Conservation (phyloP, 2,797 vertebrate species). For the Pyrocephalus nanus region DNA sequence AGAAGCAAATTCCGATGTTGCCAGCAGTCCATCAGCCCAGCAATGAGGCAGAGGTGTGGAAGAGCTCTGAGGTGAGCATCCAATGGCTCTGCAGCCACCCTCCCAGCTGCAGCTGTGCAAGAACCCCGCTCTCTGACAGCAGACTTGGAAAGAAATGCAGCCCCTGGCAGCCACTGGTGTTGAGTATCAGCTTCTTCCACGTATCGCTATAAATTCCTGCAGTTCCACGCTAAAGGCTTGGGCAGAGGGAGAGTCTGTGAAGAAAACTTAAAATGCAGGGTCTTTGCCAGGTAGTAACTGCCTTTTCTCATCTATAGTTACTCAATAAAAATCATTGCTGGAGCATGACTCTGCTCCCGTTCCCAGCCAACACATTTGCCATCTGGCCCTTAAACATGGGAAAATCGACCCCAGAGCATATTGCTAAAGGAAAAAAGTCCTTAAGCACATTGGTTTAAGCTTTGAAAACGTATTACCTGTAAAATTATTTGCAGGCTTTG, state of each 20-base stretch:
- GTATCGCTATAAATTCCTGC: neutral
- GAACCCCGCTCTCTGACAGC: neutral
- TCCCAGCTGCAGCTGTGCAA: neutral
- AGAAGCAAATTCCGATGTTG: neutral
- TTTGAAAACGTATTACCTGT: neutral
- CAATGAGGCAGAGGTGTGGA: neutral
- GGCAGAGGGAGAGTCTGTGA: neutral
- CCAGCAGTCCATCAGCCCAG: neutral
- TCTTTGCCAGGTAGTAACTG: slow-evolving; percentile 28
- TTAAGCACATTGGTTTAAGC: neutral
- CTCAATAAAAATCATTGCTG: slow-evolving; percentile 53
- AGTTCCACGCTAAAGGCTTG: neutral
- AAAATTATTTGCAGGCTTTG: neutral
- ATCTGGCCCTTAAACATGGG: neutral
- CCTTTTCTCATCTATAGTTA: slow-evolving; percentile 18
- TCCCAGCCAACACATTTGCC: slow-evolving; percentile 32
- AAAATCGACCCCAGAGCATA: neutral
- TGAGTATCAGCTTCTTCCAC: neutral
- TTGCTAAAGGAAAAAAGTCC: neutral
- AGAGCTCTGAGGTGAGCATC: neutral
- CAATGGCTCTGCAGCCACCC: neutral
- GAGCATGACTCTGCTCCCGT: slow-evolving; percentile 11
- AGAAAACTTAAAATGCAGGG: slow-evolving; percentile 10
- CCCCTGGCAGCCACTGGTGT: neutral
- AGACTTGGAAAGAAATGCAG: neutral